These are phyloP conservation scores for Cyphomyrmex costatus DNA, from an alignment of 1,140 invertebrate species.

Conservation along the genomic window DNA sequence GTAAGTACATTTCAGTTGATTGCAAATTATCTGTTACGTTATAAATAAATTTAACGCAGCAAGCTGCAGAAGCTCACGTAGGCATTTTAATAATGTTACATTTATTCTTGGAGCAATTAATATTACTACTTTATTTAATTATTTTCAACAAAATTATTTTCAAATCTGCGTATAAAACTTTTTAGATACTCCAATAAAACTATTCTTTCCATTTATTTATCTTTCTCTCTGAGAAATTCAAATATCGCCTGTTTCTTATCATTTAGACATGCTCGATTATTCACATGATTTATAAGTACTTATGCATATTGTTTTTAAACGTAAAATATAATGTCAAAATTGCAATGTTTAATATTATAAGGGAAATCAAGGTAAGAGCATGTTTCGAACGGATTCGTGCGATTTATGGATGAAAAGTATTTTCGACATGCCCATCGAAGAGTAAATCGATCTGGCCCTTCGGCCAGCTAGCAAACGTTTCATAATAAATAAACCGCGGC, in stretches of 20 bases:
- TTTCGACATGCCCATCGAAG: conserved; percentile 43
- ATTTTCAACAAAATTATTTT: too few species aligned
- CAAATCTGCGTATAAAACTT: too few species aligned
- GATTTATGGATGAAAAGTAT: conserved; percentile 31
- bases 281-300: not conserved
- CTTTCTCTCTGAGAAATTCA: conserved; percentile 2
- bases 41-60: too few species aligned
- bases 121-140: too few species aligned
- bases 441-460: conserved; percentile 46
- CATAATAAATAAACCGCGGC: conserved; percentile 59
- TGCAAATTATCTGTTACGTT: too few species aligned
- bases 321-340: conserved; percentile 2
- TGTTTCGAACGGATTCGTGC: not conserved
- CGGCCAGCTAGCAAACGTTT: conserved; percentile 61
- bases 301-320: not conserved
- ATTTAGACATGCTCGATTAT: not conserved
- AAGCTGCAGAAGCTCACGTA: too few species aligned
- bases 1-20: too few species aligned
- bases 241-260: not conserved
- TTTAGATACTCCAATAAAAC: too few species aligned
- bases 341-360: conserved; percentile 14
- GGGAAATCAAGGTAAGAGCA: not conserved
- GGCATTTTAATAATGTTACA: too few species aligned
- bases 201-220: not conserved
- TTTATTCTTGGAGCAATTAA: too few species aligned